Base-by-base conservation (phyloP, 2,888 invertebrate species). In the Orthosia gracilis region DNA sequence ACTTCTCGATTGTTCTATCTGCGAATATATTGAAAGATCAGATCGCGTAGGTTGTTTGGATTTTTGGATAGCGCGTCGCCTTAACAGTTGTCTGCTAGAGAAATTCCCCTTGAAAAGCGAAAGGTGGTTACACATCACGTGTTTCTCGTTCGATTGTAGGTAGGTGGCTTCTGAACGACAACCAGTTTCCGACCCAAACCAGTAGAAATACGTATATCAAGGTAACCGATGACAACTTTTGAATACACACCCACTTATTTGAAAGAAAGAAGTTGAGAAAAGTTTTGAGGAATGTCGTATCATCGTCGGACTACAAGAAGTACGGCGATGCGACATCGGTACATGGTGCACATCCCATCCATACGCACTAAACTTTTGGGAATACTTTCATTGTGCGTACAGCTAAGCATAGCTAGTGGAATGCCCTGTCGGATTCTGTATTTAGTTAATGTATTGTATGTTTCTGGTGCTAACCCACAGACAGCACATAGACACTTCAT, bases 31-130 rank as follows among this genome's bases (percentile, higher is more conserved):
- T 7, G 45, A 21, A 49, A 50, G 40, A 47, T 17, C 23, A 21
- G n/a, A 15, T 18, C 18, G 11, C n/a, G 5, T 31, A 31, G 4
- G 47, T 13, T 47, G 57, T 12, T 2, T 50, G 26, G 55, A 18
- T 15, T 26, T 15, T n/a, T 4, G 12, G 9, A 50, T 11, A 69
- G 65, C 13, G 59, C 90, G 76, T 83, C 88, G 86, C 92, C 92
- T 93, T 94, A 93, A 93, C 83, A 69, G 66, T 62, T 76, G 81
- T 76, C 80, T 75, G 85, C 78, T 91, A 92, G 95, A 94, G 96
- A 95, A 95, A 95, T 95, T 95, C 93, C 94, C 94, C 94, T 94
- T 95, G 95, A 94, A 95, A 94, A 96, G 95, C 95, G 96, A 96
- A 96, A 96, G 95, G 95, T 88, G 90, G 84, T 72, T 67, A 67